Evolutionary conservation across 2,113 vertebrate species (phyloP).

Genomic region (Sardina pilchardus): DNA sequence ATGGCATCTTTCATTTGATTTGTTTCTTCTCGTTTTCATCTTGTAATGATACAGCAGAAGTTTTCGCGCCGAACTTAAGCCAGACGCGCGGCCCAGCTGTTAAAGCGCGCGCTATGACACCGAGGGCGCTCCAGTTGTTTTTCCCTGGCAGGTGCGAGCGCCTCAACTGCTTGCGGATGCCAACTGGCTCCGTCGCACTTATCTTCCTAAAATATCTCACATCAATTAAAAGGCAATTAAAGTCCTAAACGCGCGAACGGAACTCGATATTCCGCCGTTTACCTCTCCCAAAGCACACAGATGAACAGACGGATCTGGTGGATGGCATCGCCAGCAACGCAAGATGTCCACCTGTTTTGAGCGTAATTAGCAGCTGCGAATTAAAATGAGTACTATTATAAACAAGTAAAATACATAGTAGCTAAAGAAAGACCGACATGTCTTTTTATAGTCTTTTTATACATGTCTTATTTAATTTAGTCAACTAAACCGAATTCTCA

Average conservation of each 20-base stretch:
- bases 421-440: background rate
- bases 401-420: background rate
- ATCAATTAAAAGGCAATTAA: conserved; percentile 60
- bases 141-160: conserved; percentile 55
- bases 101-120: conserved; percentile 36
- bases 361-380: conserved; percentile 66
- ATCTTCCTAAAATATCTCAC: conserved; percentile 47
- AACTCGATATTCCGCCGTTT: conserved; percentile 35
- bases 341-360: conserved; percentile 24
- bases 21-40: background rate
- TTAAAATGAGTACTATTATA: background rate
- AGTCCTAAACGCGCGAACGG: conserved; percentile 32
- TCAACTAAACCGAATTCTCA: background rate
- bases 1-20: too few species aligned
- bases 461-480: background rate
- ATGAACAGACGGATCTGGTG: conserved; percentile 30
- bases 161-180: conserved; percentile 33
- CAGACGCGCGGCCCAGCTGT: conserved; percentile 46
- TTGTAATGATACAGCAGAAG: background rate
- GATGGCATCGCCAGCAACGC: conserved; percentile 22
- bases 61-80: conserved; percentile 20
- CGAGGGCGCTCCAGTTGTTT: conserved; percentile 64
- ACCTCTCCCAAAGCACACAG: conserved; percentile 38
- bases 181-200: conserved; percentile 56
- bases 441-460: too few species aligned